Conservation (phyloP, 1,140 invertebrate genomes). For the Teleogryllus occipitalis region DNA sequence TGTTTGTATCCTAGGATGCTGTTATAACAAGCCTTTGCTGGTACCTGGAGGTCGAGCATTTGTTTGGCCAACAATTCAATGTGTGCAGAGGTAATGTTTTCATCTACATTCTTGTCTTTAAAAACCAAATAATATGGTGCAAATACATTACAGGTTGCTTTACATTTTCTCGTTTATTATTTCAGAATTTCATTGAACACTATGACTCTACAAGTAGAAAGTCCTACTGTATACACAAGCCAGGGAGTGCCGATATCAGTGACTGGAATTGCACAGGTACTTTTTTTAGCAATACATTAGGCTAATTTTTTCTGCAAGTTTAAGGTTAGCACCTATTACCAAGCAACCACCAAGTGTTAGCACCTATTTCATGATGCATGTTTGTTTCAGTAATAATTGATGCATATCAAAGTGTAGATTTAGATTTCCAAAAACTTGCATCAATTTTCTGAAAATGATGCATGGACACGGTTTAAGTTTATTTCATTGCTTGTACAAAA, state of each 20-base stretch:
- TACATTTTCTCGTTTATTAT: constrained; percentile 25
- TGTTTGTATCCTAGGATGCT: constrained; percentile 61
- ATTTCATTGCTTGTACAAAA: too few species aligned
- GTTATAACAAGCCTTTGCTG: constrained; percentile 79
- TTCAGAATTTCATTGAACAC: constrained; percentile 87
- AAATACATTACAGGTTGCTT: too few species aligned
- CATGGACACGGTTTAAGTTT: too few species aligned
- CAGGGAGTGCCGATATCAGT: constrained; percentile 96
- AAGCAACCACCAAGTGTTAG: too few species aligned
- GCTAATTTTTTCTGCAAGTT: too few species aligned
- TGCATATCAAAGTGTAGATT: too few species aligned
- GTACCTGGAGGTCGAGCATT: constrained; percentile 93
- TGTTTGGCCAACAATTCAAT: constrained; percentile 91
- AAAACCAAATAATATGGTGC: too few species aligned
- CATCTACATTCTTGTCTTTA: constrained; percentile 11
- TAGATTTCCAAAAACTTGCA: too few species aligned
- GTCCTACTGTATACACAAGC: constrained; percentile 88
- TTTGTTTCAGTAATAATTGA: too few species aligned
- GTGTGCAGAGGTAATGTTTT: constrained; percentile 74
- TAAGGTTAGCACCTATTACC: too few species aligned
- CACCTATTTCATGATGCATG: too few species aligned
- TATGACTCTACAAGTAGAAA: constrained; percentile 90
- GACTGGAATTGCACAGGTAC: constrained; percentile 91
- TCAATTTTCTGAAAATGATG: too few species aligned
- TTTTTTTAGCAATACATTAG: background rate